Percentiles rank a stretch among this genome's conserved stretches.
These are phyloP conservation scores for Nansenia antarctica DNA, from an alignment of 2,113 vertebrate genomes.

Conservation along the genomic window DNA sequence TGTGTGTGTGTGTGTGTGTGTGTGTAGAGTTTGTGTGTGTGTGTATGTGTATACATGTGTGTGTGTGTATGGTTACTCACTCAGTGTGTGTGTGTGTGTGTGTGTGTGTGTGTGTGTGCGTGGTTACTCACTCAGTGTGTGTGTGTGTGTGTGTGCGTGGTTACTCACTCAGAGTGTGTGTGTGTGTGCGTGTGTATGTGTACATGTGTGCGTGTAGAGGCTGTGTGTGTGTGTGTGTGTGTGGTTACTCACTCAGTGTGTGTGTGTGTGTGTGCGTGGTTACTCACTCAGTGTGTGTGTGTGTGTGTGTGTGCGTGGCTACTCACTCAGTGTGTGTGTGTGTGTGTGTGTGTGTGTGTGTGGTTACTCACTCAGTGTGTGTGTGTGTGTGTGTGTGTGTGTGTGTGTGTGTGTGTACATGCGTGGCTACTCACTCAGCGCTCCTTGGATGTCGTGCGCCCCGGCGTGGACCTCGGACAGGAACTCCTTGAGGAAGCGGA, in stretches of 20 bases:
- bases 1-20: too few species aligned
- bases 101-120: not conserved
- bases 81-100: not conserved
- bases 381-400: not conserved
- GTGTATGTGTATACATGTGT: not conserved
- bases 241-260: too few species aligned
- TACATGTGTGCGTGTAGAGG: not conserved
- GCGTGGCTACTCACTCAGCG: slow-evolving; percentile 86
- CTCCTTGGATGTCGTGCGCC: slow-evolving; percentile 87
- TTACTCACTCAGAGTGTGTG: not conserved
- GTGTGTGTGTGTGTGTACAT: not conserved
- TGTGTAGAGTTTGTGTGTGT: too few species aligned
- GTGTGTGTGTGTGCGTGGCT: too few species aligned
- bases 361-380: not conserved
- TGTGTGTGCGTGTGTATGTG: not conserved
- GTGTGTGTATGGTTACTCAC: not conserved
- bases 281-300: slow-evolving; percentile 93
- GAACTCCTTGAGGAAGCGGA: slow-evolving; percentile 96
- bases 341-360: not conserved
- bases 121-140: too few species aligned
- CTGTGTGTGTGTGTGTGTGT: not conserved
- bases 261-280: not conserved
- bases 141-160: too few species aligned
- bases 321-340: not conserved
- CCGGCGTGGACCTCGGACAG: slow-evolving; percentile 88